A percentile compares a stretch with the other conserved stretches of the same genome.
These are phyloP conservation scores for Argyrosomus regius DNA, from an alignment of 2,797 vertebrate genomes.

Conservation along the genomic window DNA sequence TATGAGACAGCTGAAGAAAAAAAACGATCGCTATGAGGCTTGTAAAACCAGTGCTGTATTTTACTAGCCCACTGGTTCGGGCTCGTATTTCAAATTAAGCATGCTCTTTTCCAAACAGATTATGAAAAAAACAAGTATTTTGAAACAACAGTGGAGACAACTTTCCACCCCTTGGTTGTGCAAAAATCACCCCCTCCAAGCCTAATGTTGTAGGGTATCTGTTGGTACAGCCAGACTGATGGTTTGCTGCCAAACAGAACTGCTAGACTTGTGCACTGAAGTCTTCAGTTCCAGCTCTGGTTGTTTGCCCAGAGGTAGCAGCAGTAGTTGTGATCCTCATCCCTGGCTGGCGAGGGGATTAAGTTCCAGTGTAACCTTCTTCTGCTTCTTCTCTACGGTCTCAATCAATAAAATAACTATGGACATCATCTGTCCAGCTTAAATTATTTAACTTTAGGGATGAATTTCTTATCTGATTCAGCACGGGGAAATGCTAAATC, in stretches of 20 bases:
- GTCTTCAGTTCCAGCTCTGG: slow-evolving; percentile 23
- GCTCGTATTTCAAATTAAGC: slow-evolving; percentile 44
- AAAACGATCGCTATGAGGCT: slow-evolving; percentile 4
- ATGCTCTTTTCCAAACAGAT: not conserved
- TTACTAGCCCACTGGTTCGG: slow-evolving; percentile 15
- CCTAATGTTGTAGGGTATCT: slow-evolving; percentile 6
- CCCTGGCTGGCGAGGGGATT: slow-evolving; percentile 13
- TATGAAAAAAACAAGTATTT: not conserved
- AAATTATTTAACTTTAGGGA: not conserved
- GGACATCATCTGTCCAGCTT: not conserved
- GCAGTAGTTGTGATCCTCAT: not conserved
- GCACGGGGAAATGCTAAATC: not conserved
- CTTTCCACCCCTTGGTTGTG: slow-evolving; percentile 5
- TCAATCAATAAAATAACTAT: not conserved
- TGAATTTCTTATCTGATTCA: not conserved
- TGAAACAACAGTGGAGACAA: slow-evolving; percentile 6
- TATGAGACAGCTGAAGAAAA: slow-evolving; percentile 9
- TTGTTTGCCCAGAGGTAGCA: slow-evolving; percentile 34
- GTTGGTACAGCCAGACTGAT: not conserved
- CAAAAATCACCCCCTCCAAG: slow-evolving; percentile 2
- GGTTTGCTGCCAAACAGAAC: slow-evolving; percentile 13
- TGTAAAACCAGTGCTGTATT: slow-evolving; percentile 29
- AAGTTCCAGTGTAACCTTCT: slow-evolving; percentile 13
- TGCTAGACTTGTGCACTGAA: slow-evolving; percentile 26
- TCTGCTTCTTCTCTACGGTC: not conserved